These are phyloP conservation scores for Diogma glabrata DNA, from an alignment of 2,888 invertebrate genomes.

Conservation along the genomic window DNA sequence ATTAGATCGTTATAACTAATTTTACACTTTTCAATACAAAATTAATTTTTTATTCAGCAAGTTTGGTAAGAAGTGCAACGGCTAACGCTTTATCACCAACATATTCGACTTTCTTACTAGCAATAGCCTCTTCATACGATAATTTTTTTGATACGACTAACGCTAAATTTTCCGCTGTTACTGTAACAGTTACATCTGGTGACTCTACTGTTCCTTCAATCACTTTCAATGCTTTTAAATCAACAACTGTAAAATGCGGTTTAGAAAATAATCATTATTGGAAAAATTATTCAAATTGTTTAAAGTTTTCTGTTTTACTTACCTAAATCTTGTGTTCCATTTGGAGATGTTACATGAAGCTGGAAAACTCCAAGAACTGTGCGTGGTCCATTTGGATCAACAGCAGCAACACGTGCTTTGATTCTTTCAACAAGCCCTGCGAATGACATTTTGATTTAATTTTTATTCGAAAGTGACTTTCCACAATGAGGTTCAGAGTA, in stretches of 20 bases:
- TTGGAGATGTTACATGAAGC: slow-evolving; percentile 11
- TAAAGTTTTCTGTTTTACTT: neutral
- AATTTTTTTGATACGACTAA: slow-evolving; percentile 8
- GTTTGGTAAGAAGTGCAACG: slow-evolving; percentile 1
- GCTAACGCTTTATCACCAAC: slow-evolving; percentile 11
- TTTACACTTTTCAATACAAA: no score
- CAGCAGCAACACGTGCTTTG: slow-evolving; percentile 13
- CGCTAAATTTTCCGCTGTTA: slow-evolving; percentile 11
- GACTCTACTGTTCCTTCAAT: slow-evolving; percentile 8
- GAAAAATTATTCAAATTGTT: neutral
- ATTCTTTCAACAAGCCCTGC: slow-evolving; percentile 15
- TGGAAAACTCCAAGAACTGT: slow-evolving; percentile 15
- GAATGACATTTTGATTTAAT: slow-evolving; percentile 8
- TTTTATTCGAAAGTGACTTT: no score
- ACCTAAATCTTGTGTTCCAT: neutral
- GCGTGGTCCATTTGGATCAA: slow-evolving; percentile 15
- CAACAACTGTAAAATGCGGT: slow-evolving; percentile 8
- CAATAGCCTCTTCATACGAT: slow-evolving; percentile 1
- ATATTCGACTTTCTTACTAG: slow-evolving; percentile 9
- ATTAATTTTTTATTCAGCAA: slow-evolving; percentile 4
- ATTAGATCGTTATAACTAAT: no score
- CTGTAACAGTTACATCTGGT: slow-evolving; percentile 12
- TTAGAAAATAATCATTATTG: neutral
- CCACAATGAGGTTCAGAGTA: no score
- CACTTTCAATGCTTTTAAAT: slow-evolving; percentile 13